Base-by-base conservation (phyloP, 2,797 vertebrate species). In the Acanthurus leucopareius region DNA sequence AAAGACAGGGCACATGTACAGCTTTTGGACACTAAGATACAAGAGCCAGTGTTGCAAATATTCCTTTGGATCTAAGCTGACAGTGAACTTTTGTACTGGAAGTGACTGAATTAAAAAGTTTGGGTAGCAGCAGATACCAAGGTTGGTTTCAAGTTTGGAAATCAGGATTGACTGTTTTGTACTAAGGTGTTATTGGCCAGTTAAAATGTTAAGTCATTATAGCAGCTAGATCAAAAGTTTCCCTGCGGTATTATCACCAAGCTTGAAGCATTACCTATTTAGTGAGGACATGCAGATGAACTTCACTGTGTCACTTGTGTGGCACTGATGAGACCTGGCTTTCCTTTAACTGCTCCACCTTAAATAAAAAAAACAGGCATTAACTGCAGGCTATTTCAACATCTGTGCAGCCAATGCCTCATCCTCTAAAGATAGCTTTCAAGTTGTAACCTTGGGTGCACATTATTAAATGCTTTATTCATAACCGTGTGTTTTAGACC, bases 401-500 rank as follows among this genome's bases (percentile, higher is more conserved):
- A 58, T 51, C 22, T 19, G 25, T 2, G 59, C 13, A 3, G 35
- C 64, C 40, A 40, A 16, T 25, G 52, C 5, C 51, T 44, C 38
- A 11, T 49, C 60, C 57, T 74, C 44, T 51, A 48, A 77, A 80
- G 57, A 63, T 28, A 63, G 3, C 35, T 83, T 75, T 35, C 32
- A 62, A 69, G 71, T 66, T 63, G 7, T 69, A 61, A 47, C 22
- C 35, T 76, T 58, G 49, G 32, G 17, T 69, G 38, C 69, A 28
- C 40, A 42, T 63, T 65, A 58, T 53, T 38, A 77, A 81, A 77
- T 72, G 15, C 69, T 72, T 62, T 68, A 67, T 80, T 77, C 64
- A 71, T 53, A 62, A 58, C 38, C 7, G 8, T 48, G 0, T 2
- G 19, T 77, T 75, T 77, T 10, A 47, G 40, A 44, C 20, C 40